These are phyloP conservation scores for Sarcophaga peregrina DNA, from an alignment of 1,140 invertebrate species.

Conservation along the genomic window DNA sequence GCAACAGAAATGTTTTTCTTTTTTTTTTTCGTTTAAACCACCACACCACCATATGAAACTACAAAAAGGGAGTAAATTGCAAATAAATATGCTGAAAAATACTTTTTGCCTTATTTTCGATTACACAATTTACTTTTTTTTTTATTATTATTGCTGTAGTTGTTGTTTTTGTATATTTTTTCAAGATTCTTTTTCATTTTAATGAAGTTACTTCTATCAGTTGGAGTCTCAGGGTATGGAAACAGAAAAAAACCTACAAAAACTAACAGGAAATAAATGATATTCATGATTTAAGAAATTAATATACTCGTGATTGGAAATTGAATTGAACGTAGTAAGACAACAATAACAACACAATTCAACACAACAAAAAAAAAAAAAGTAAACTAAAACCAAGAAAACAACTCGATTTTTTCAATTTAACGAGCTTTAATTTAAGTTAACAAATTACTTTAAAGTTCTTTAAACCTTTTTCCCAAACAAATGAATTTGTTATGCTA, in stretches of 20 bases:
- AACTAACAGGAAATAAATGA: conserved; percentile 27
- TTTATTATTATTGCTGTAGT: too few species aligned
- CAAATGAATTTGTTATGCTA: not conserved
- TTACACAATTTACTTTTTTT: conserved; percentile 17
- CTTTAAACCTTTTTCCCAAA: too few species aligned
- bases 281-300: conserved; percentile 27
- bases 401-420: not conserved
- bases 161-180: not conserved
- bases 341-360: too few species aligned
- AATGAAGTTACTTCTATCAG: conserved; percentile 13
- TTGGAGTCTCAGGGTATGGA: not conserved
- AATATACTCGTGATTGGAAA: conserved; percentile 27
- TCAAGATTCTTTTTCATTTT: conserved; percentile 17
- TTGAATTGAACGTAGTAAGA: not conserved
- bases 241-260: not conserved
- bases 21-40: not conserved
- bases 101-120: conserved; percentile 24
- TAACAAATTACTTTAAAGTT: not conserved
- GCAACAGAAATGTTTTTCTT: not conserved
- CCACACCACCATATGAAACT: not conserved
- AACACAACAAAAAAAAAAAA: too few species aligned
- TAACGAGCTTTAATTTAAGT: not conserved
- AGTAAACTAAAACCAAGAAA: too few species aligned
- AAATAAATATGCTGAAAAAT: conserved; percentile 30
- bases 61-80: conserved; percentile 45